These are phyloP conservation scores for Apodemus speciosus DNA, from an alignment of 2,113 vertebrate genomes.

Conservation along the genomic window DNA sequence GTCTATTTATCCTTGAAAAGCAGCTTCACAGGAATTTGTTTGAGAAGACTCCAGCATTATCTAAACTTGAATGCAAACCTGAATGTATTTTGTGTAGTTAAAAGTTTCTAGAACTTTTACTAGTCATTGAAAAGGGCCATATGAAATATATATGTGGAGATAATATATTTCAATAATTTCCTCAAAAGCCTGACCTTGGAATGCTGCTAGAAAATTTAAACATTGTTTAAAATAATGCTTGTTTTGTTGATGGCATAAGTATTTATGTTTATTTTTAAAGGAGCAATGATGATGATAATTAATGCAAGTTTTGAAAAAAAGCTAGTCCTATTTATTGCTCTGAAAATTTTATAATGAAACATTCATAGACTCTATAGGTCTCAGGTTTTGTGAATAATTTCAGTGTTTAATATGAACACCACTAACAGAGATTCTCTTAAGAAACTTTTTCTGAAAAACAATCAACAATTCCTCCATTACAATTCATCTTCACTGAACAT, in stretches of 20 bases:
- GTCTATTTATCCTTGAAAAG: constrained; percentile 74
- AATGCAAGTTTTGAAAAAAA: constrained; percentile 74
- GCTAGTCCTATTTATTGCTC: not conserved
- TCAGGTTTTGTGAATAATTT: not conserved
- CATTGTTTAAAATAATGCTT: constrained; percentile 55
- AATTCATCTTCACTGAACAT: not conserved
- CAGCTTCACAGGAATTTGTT: constrained; percentile 75
- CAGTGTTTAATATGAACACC: not conserved
- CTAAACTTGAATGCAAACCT: constrained; percentile 75
- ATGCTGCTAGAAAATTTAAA: constrained; percentile 82
- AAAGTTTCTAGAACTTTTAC: constrained; percentile 78
- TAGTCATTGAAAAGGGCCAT: constrained; percentile 73
- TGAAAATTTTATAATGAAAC: constrained; percentile 5
- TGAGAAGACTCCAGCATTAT: constrained; percentile 83
- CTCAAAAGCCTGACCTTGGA: constrained; percentile 84
- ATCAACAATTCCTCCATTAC: not conserved
- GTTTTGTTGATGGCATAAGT: constrained; percentile 84
- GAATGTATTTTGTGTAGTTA: constrained; percentile 78
- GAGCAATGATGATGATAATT: constrained; percentile 59
- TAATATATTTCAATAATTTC: constrained; percentile 85
- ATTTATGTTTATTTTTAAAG: constrained; percentile 85
- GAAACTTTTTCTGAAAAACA: not conserved
- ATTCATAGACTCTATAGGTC: not conserved
- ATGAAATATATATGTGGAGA: constrained; percentile 49
- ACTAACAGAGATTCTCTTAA: not conserved